phyloP scores from a whole-genome alignment of 1,140 invertebrate species.

The Thaumetopoea pityocampa region DNA sequence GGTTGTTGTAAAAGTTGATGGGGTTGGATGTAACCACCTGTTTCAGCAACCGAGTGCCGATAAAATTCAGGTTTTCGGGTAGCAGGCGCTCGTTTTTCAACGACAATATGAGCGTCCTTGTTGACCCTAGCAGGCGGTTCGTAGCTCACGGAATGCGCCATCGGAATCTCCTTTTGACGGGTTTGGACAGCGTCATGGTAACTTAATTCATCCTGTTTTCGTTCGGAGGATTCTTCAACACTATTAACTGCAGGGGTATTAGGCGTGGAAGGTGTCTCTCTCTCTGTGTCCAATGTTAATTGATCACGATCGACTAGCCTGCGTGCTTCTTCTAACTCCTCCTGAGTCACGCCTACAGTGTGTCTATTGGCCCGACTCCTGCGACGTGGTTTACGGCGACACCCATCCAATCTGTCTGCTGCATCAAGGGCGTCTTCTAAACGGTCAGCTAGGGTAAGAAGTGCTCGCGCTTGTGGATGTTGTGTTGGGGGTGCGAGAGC shows the following conservation, averaged over 20 bases:
- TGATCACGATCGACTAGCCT: constrained; percentile 82
- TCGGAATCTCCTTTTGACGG: constrained; percentile 40
- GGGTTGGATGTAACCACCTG: constrained; percentile 7
- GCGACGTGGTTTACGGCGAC: constrained; percentile 43
- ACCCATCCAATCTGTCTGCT: constrained; percentile 53
- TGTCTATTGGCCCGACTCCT: constrained; percentile 79
- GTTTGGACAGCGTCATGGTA: constrained; percentile 48
- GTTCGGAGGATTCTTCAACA: constrained; percentile 34
- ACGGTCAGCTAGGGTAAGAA: constrained; percentile 85
- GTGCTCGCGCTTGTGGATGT: constrained; percentile 77
- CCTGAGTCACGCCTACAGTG: constrained; percentile 87
- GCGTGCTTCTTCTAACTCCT: constrained; percentile 86
- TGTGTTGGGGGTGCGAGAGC: constrained; percentile 79
- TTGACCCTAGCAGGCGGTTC: constrained; percentile 42
- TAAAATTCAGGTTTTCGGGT: constrained; percentile 50
- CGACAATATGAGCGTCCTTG: constrained; percentile 29
- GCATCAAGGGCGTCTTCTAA: constrained; percentile 82
- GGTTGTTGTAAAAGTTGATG: neutral
- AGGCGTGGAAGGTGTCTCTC: constrained; percentile 18
- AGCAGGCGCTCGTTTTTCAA: constrained; percentile 39
- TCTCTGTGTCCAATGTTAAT: constrained; percentile 36
- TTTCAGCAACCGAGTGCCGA: constrained; percentile 53
- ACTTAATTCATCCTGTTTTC: constrained; percentile 41
- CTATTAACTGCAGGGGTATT: constrained; percentile 31
- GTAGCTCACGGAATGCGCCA: constrained; percentile 46